Evolutionary conservation across 2,888 invertebrate genomes (phyloP).

Genomic region (Hofmannophila pseudospretella): DNA sequence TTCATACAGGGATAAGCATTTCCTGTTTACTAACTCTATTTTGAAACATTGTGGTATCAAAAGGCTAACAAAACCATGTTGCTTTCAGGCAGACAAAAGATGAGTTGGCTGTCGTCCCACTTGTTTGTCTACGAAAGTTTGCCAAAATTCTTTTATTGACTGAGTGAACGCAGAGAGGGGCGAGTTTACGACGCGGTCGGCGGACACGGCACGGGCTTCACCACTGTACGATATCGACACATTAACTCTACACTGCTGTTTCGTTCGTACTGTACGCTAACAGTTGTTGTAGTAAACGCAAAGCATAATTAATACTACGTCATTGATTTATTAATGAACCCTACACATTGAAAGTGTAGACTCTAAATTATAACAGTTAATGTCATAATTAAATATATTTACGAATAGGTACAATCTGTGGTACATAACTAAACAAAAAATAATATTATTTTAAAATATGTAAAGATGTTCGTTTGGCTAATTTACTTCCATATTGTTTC

Average conservation of each 20-base stretch:
- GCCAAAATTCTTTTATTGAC: slow-evolving; percentile 76
- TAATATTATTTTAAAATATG: too few species aligned
- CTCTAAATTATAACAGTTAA: too few species aligned
- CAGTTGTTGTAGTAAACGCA: not conserved
- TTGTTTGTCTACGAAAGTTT: slow-evolving; percentile 75
- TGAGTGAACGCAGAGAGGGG: slow-evolving; percentile 57
- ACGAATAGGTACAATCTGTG: too few species aligned
- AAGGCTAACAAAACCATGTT: slow-evolving; percentile 64
- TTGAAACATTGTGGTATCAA: slow-evolving; percentile 54
- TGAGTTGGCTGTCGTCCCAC: slow-evolving; percentile 74
- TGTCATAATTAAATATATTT: too few species aligned
- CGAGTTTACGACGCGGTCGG: slow-evolving; percentile 43
- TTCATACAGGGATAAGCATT: slow-evolving; percentile 15
- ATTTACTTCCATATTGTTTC: slow-evolving; percentile 29
- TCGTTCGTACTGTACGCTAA: not conserved
- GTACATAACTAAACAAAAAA: too few species aligned
- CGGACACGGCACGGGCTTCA: slow-evolving; percentile 42
- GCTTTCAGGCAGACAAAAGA: slow-evolving; percentile 72
- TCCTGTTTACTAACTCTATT: slow-evolving; percentile 31
- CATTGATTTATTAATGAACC: not conserved
- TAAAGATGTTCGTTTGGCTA: too few species aligned
- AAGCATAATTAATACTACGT: not conserved
- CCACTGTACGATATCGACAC: slow-evolving; percentile 22
- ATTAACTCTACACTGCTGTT: slow-evolving; percentile 14
- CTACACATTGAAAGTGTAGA: too few species aligned